A percentile compares a stretch with the other conserved stretches of the same genome.
Evolutionary conservation across 2,797 vertebrate genomes (phyloP).

Genomic region (Lacerta bilineata): DNA sequence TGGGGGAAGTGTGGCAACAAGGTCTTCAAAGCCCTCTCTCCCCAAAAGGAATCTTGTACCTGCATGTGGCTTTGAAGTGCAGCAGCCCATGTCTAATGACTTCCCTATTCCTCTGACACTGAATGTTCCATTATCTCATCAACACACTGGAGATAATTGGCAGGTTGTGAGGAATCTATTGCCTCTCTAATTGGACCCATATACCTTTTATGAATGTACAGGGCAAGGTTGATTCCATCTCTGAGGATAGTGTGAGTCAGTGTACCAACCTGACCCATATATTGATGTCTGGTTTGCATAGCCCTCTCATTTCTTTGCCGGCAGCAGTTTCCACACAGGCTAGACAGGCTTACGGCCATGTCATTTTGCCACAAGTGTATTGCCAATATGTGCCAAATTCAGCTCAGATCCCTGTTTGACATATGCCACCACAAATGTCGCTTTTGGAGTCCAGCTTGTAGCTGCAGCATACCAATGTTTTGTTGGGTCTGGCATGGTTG

Average conservation of each 20-base stretch:
- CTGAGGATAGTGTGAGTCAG: not conserved
- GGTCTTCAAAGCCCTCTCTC: not conserved
- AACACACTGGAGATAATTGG: not conserved
- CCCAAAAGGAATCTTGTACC: not conserved
- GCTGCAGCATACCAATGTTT: not conserved
- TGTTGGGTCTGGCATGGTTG: not conserved
- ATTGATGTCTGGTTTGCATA: not conserved
- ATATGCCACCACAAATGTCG: not conserved
- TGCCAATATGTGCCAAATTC: not conserved
- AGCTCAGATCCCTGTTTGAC: not conserved
- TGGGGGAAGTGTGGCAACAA: not conserved
- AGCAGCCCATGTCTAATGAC: not conserved
- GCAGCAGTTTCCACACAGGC: not conserved
- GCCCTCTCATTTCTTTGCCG: not conserved
- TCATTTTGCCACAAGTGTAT: not conserved
- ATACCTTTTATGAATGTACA: not conserved
- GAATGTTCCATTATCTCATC: conserved; percentile 5
- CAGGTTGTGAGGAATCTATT: not conserved
- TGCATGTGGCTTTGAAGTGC: not conserved
- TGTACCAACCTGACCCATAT: not conserved
- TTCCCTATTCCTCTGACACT: not conserved
- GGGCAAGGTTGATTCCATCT: not conserved
- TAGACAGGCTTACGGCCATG: no score
- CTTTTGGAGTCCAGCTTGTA: not conserved
- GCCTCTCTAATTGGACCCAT: not conserved